These are phyloP conservation scores for Propithecus deckenii DNA, from an alignment of 2,797 vertebrate species.

Conservation along the genomic window DNA sequence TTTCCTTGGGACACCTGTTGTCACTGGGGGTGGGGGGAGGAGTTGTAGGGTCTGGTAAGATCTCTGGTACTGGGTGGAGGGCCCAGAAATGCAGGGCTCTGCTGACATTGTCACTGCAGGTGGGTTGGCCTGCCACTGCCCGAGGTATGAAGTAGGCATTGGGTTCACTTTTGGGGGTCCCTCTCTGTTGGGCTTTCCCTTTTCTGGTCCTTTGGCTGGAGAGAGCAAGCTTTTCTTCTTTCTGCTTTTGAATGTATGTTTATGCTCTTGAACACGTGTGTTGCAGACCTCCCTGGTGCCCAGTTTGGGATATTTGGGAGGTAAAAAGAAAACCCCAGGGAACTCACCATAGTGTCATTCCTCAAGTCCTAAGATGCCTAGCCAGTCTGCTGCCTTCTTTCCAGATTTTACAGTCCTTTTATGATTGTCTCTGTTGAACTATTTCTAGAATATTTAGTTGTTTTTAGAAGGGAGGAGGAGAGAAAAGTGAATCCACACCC, in stretches of 20 bases:
- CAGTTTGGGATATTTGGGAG: not conserved
- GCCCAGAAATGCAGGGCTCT: not conserved
- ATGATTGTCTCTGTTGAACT: not conserved
- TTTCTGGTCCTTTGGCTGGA: not conserved
- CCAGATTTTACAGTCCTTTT: not conserved
- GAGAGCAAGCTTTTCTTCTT: not conserved
- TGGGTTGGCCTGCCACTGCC: not conserved
- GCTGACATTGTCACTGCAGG: fast-evolving
- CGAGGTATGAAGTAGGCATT: not conserved
- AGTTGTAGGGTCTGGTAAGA: not conserved
- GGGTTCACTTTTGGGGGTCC: not conserved
- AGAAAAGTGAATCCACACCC: not conserved
- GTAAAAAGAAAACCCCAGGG: not conserved
- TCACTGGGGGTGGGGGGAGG: not conserved
- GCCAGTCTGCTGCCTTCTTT: not conserved
- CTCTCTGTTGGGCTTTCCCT: not conserved
- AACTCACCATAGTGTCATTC: not conserved
- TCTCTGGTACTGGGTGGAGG: not conserved
- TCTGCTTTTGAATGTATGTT: not conserved
- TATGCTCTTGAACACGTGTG: not conserved
- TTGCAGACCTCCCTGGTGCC: not conserved
- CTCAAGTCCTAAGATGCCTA: not conserved
- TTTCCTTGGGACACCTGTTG: not conserved
- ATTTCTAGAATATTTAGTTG: not conserved
- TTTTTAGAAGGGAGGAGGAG: not conserved